Base-by-base conservation (phyloP, 1,140 invertebrate species). In the Aphelenchoides fujianensis region DNA sequence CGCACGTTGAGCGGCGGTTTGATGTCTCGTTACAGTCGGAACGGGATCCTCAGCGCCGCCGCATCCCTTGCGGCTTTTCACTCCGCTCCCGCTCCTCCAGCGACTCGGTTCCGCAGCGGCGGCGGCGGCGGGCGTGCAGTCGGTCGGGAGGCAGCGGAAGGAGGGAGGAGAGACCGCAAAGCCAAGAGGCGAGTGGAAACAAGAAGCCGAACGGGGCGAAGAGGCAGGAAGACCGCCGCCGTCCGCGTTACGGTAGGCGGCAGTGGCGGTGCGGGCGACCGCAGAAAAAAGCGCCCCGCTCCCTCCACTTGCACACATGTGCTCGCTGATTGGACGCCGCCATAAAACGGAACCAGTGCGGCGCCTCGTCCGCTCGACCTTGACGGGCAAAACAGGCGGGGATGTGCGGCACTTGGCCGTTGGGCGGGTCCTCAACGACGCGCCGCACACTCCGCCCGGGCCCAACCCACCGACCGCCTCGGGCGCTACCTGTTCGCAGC, bases 321-420 rank as follows among this genome's bases (percentile, higher is more conserved):
- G 41, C 12, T 48, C 41, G 41, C 41, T 48, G 41, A 48, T 48
- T 48, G 41, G 41, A 48, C 23, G 41, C 41, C 41, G 41, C 41
- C 41, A 48, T 48, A 48, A 48, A 48, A 48, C 41, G 23, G 41
- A 48, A 48, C 41, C 41, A 48, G 41, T 48, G 41, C 41, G 41
- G 23, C 41, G 41, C 41, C 23, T 48, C 23, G 12, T 12, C 12
- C 12, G 41, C n/a, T 16, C 41, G 41, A 48, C 41, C 41, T 48
- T 48, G 41, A 48, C 41, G 23, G 41, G 23, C 41, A 48, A 48
- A 48, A n/a, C n/a, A n/a, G n/a, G n/a, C n/a, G n/a, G n/a, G n/a
- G n/a, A n/a, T 23, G 41, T 48, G 41, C 41, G 41, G 41, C 41
- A 48, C 23, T 23, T 12, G 41, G 41, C 12, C 41, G 41, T 23